Percentiles rank a stretch among this genome's conserved stretches.
Conservation (phyloP, 2,888 invertebrate genomes). For the Dolichopus griseipennis region DNA sequence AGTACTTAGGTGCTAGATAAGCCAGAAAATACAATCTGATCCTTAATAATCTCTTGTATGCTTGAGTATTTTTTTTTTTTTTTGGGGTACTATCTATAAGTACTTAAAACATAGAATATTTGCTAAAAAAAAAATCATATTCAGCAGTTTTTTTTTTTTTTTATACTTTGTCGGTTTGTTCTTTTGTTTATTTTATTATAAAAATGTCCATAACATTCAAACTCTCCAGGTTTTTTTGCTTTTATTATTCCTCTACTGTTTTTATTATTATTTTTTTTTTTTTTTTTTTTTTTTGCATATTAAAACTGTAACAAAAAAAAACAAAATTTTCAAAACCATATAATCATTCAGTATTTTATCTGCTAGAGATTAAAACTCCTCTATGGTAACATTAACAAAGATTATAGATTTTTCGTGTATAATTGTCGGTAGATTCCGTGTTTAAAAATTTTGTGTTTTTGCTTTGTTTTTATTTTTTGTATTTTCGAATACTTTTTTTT, state of each 20-base stretch:
- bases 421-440: no score
- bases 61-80: neutral
- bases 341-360: slow-evolving; percentile 1
- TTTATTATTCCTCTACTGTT: no score
- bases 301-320: neutral
- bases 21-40: neutral
- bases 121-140: neutral
- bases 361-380: neutral
- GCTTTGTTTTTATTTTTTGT: neutral
- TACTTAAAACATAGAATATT: neutral
- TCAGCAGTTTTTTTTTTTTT: no score
- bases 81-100: neutral
- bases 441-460: neutral
- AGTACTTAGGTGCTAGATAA: neutral
- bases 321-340: neutral
- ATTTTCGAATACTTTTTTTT: no score
- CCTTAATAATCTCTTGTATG: neutral
- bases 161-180: no score
- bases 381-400: neutral
- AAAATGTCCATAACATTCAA: neutral
- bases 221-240: neutral
- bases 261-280: neutral
- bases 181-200: neutral
- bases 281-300: neutral
- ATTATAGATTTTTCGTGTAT: neutral